Conservation (phyloP, 1,140 invertebrate genomes). For the Orchesella cincta region DNA sequence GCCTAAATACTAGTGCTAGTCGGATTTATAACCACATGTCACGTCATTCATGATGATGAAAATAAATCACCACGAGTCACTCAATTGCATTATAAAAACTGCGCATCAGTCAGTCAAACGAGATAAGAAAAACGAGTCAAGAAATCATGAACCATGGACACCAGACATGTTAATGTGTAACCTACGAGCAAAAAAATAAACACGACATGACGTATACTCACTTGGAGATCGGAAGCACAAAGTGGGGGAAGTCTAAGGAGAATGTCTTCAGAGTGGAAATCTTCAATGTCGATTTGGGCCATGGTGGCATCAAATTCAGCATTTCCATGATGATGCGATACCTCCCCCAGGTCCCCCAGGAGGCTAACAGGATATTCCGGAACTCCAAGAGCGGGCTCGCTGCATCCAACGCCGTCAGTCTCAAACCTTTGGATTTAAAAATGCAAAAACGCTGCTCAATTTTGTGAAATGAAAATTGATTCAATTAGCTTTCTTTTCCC, state of each 20-base stretch:
- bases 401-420: constrained; percentile 29
- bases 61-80: too few relatives aligned
- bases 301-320: constrained; percentile 87
- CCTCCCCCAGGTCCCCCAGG: constrained; percentile 70
- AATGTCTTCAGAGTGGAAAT: constrained; percentile 85
- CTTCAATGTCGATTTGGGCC: constrained; percentile 92
- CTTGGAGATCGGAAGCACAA: constrained; percentile 73
- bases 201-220: constrained; percentile 57
- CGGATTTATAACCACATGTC: too few relatives aligned
- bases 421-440: constrained; percentile 35
- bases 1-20: too few relatives aligned
- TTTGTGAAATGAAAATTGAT: too few relatives aligned
- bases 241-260: constrained; percentile 69
- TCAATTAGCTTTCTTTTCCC: background rate
- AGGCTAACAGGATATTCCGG: constrained; percentile 72
- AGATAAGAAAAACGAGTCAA: too few relatives aligned
- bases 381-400: constrained; percentile 29
- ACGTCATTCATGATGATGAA: too few relatives aligned
- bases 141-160: too few relatives aligned
- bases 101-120: too few relatives aligned
- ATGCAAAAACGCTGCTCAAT: too few relatives aligned
- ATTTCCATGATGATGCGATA: constrained; percentile 67
- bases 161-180: too few relatives aligned
- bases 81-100: too few relatives aligned
- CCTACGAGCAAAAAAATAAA: constrained; percentile 57